Base-by-base conservation (phyloP, 2,888 invertebrate species). In the Drosophila nr. fundita region DNA sequence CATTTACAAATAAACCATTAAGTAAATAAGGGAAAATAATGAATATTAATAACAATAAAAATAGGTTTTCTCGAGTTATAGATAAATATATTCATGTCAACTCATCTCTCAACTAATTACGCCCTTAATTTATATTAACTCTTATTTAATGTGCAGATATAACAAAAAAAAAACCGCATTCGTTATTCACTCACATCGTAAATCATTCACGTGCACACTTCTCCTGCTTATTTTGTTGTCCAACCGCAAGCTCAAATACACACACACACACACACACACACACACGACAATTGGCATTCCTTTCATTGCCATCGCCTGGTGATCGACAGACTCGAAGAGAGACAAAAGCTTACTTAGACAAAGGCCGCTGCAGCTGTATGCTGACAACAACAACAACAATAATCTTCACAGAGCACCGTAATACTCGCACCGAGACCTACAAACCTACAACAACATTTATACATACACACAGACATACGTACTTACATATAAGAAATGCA, bases 371-470 rank as follows among this genome's bases (percentile, higher is more conserved):
- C 75, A 75, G 74, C 75, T 75, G 74, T 54, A 60, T 65, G 62
- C 48, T 40, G 59, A 61, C 42, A 58, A 29, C 50, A 55, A 70
- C 36, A 55, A 24, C 57, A 52, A 59, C 36, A 42, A 59, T 29
- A 74, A 54, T 30, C 50, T 49, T 40, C 42, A 68, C 73, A 62
- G 76, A 79, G 68, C 84, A 84, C 85, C 86, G 85, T 86, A 86
- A 86, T 86, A 57, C 61, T 61, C 30, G 68, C 18, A 36, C 24
- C 45, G 69, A 86, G 86, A 86, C 86, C 86, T 86, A 86, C 82
- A 86, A 78, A 86, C 86, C 86, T 80, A 87, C 86, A 85, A 79
- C 80, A 79, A 68, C 48, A 68, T 45, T 24, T 29, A 62, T 52
- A 59, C 36, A 52, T 61, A 54, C 38, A 40, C 49, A 36, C 42